Percentiles rank a stretch among this genome's conserved stretches.
Conservation (phyloP, 2,797 vertebrate genomes). For the Danionella dracula region DNA sequence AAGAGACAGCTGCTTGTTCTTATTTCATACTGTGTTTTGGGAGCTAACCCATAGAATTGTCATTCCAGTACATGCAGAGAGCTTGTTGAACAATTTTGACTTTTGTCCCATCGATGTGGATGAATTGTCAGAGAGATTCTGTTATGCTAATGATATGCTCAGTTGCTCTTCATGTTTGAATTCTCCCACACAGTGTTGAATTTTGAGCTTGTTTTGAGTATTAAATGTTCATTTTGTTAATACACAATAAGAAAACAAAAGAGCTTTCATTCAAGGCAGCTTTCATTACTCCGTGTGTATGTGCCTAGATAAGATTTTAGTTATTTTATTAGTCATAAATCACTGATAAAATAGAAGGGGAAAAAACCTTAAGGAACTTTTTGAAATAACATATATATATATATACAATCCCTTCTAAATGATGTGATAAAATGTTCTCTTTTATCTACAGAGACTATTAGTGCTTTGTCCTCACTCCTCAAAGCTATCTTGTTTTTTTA, state of each 20-base stretch:
- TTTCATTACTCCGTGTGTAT: not conserved
- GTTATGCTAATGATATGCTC: not conserved
- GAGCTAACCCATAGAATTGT: conserved; percentile 53
- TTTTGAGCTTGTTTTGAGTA: not conserved
- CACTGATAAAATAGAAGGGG: not conserved
- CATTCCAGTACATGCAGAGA: conserved; percentile 37
- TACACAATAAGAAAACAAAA: no score
- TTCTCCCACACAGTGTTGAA: not conserved
- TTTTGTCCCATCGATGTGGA: conserved; percentile 11
- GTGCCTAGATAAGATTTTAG: not conserved
- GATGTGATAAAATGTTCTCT: no score
- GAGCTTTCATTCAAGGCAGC: not conserved
- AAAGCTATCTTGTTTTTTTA: no score
- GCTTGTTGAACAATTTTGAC: conserved; percentile 27
- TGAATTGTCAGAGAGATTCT: not conserved
- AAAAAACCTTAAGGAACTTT: no score
- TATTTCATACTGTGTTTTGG: conserved; percentile 43
- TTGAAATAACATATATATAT: no score
- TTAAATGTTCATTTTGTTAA: not conserved
- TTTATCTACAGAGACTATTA: no score
- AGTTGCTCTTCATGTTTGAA: not conserved
- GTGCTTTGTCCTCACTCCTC: no score
- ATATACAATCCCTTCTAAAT: no score
- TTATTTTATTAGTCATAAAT: not conserved
- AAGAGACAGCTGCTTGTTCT: conserved; percentile 57